A percentile compares a stretch with the other conserved stretches of the same genome.
Evolutionary conservation across 2,113 vertebrate genomes (phyloP).

Genomic region (Xiphophorus hellerii): DNA sequence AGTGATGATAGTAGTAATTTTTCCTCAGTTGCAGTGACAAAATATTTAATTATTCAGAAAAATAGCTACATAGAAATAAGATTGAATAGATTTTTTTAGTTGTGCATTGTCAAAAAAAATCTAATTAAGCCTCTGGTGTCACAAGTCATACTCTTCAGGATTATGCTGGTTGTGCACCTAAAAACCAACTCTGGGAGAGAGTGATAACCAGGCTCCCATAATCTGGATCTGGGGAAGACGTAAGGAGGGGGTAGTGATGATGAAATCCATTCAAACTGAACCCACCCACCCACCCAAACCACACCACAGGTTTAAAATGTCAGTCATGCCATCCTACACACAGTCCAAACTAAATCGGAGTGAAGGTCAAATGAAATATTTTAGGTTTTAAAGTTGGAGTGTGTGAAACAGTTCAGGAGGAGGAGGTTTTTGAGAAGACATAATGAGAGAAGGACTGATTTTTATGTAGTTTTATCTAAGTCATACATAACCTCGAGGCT

Average conservation of each 20-base stretch:
- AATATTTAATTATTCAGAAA: slow-evolving; percentile 41
- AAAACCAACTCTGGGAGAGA: slow-evolving; percentile 69
- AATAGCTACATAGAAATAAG: slow-evolving; percentile 50
- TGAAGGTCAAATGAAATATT: slow-evolving; percentile 23
- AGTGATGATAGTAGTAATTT: slow-evolving; percentile 11
- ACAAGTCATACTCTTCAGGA: slow-evolving; percentile 65
- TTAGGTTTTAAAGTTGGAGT: slow-evolving; percentile 4
- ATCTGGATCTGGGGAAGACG: slow-evolving; percentile 49
- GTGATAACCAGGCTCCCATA: slow-evolving; percentile 75
- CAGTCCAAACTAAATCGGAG: slow-evolving; percentile 11
- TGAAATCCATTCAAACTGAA: slow-evolving; percentile 40
- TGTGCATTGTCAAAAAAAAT: slow-evolving; percentile 58
- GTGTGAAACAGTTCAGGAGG: slow-evolving; percentile 9
- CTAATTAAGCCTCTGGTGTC: slow-evolving; percentile 73
- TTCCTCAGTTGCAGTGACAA: slow-evolving; percentile 18
- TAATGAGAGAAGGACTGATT: slow-evolving; percentile 58
- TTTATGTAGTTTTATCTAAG: slow-evolving; percentile 49
- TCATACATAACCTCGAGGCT: slow-evolving; percentile 30
- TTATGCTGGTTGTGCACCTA: slow-evolving; percentile 65
- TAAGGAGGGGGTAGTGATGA: slow-evolving; percentile 16
- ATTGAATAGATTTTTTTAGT: slow-evolving; percentile 77
- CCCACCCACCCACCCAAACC: slow-evolving; percentile 14
- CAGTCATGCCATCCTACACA: not conserved
- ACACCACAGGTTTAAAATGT: slow-evolving; percentile 13
- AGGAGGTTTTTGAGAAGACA: slow-evolving; percentile 48